phyloP scores from a whole-genome alignment of 2,888 invertebrate species.

The Eustalomyia histrio region DNA sequence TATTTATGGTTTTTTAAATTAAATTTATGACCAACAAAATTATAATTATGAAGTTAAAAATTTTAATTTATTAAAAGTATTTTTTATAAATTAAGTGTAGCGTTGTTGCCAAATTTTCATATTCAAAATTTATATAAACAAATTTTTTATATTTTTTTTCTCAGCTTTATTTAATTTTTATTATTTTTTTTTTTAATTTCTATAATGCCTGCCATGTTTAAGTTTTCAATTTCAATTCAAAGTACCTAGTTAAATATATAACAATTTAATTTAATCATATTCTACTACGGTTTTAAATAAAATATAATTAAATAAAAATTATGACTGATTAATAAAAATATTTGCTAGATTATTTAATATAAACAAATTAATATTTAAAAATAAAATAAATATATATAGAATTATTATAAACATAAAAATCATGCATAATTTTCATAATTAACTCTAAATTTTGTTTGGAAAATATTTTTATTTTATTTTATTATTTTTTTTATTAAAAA shows the following conservation, averaged over 20 bases:
- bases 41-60: too few relatives aligned
- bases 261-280: slow-evolving; percentile 33
- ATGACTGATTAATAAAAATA: slow-evolving; percentile 63
- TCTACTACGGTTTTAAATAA: slow-evolving; percentile 41
- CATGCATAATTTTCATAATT: slow-evolving; percentile 41
- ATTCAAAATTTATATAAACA: too few relatives aligned
- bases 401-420: slow-evolving; percentile 34
- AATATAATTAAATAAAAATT: slow-evolving; percentile 36
- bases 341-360: slow-evolving; percentile 63
- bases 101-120: too few relatives aligned
- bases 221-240: slow-evolving; percentile 14
- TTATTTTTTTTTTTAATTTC: background rate
- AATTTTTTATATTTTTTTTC: too few relatives aligned
- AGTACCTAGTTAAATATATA: slow-evolving; percentile 43
- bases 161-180: too few relatives aligned
- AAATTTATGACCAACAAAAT: too few relatives aligned
- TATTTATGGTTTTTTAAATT: too few relatives aligned
- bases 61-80: too few relatives aligned
- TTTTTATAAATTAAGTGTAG: too few relatives aligned
- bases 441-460: background rate
- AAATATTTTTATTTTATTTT: slow-evolving; percentile 19
- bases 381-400: slow-evolving; percentile 53
- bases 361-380: slow-evolving; percentile 45
- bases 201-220: background rate
- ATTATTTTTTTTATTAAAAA: slow-evolving; percentile 6